Conservation (phyloP, 2,113 vertebrate species). For the Rana temporaria region DNA sequence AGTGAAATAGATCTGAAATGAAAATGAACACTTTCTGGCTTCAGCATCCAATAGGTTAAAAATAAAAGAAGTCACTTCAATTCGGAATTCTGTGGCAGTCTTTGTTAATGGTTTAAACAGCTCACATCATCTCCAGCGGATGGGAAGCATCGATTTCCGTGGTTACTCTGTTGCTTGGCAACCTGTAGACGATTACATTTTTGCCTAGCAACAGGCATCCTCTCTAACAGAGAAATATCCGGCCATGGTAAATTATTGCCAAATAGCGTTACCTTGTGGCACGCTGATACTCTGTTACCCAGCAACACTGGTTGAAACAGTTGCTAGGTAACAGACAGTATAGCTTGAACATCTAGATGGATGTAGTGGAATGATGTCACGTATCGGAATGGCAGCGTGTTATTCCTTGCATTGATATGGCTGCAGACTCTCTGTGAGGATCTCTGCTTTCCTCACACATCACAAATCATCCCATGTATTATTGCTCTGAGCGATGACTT, state of each 20-base stretch:
- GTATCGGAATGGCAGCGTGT: too few relatives aligned
- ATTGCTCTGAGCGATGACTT: too few relatives aligned
- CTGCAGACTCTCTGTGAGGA: too few relatives aligned
- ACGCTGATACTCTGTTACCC: neutral
- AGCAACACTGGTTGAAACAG: neutral
- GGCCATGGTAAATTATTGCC: slow-evolving; percentile 1
- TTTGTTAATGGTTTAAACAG: slow-evolving; percentile 35
- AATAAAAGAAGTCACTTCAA: slow-evolving; percentile 30
- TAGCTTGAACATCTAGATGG: neutral
- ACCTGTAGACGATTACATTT: slow-evolving; percentile 42
- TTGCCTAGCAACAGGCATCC: slow-evolving; percentile 34
- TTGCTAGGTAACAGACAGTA: slow-evolving; percentile 41
- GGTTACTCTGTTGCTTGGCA: slow-evolving; percentile 45
- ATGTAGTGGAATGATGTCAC: slow-evolving; percentile 10
- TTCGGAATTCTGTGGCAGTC: slow-evolving; percentile 33
- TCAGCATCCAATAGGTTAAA: neutral
- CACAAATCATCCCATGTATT: too few relatives aligned
- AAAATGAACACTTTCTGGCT: neutral
- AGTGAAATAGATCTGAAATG: neutral
- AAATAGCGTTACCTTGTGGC: slow-evolving; percentile 12
- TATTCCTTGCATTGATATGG: too few relatives aligned
- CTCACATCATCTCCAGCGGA: slow-evolving; percentile 37
- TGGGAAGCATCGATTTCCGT: slow-evolving; percentile 40
- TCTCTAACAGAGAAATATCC: slow-evolving; percentile 14
- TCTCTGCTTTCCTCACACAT: too few relatives aligned